Evolutionary conservation across 2,113 vertebrate species (phyloP), one percentile per base, ranked within the genome.

Genomic region (Oreochromis tanganicae): DNA sequence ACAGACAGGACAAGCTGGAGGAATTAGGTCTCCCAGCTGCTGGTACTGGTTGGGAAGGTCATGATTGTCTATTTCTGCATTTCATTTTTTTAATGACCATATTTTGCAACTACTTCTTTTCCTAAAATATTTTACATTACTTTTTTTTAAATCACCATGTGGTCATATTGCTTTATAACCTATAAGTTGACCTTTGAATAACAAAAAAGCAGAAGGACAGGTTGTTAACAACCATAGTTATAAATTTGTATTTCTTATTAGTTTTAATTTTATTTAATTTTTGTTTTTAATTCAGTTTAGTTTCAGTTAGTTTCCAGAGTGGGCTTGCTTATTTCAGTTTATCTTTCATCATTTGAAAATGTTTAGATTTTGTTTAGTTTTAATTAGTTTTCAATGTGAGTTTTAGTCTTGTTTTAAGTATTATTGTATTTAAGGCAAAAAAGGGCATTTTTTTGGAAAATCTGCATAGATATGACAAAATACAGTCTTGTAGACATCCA

Each of bases 131-230:
- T 78, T 78, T 50, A 17, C 17, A 50, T 52, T 12, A 32, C 16
- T 78, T 52, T 48, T 50, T 78, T 55, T 5, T 12, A 75, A 75
- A 48, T 43, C 24, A 5, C 17, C 41, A 50, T 48, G 14, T 75
- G 71, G 24, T 48, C 9, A 29, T 8, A 48, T 29, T 78, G 16
- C 4, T 78, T 19, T 32, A 50, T 16, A 19, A 78, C 43, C 16
- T 75, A 29, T 7, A 75, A 75, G 24, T 4, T 75, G 46, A 75
- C 9, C 71, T 2, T 5, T 78, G 46, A 75, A 32, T 29, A 50
- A 48, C 14, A 48, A 29, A 48, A 0, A 75, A 12, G 0, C 11
- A 19, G 6, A 29, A 7, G 21, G 24, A 48, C 14, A 0, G 43
- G 66, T 73, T 46, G 41, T 46, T 29, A 75, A 46, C 3, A 75